Base-by-base conservation (phyloP, 2,888 invertebrate species). In the Philereme transversata region DNA sequence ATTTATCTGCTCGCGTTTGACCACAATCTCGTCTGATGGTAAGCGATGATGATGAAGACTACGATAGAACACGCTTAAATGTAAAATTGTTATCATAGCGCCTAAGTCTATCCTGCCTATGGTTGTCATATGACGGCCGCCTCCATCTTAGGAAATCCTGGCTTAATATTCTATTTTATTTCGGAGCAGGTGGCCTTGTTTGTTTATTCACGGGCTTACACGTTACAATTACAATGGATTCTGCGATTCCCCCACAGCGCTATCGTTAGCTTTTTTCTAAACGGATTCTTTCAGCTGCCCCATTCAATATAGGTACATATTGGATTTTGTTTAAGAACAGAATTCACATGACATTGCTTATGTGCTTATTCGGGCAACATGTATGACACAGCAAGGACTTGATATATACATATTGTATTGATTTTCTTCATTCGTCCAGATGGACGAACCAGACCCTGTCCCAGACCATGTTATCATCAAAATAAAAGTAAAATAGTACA, bases 151-250 rank as follows among this genome's bases (percentile, higher is more conserved):
- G 22, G 22, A 22, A 22, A 22, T 22, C 22, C 22, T 22, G 22
- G 22, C 22, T 22, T 64, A 61, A 59, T 68, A 70, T 76, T 67
- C 67, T 68, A 71, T 71, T 70, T 71, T 68, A 74, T 76, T 71
- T 69, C 63, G 58, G 71, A 78, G 71, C 82, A 82, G 80, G 79
- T 81, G 84, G 76, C 77, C 77, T 72, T 75, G 77, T 82, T 84
- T 85, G 75, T 83, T 82, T 83, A 81, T 81, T 80, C 78, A 80
- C 74, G 70, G 68, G 73, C 71, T 73, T 70, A 75, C 69, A 73
- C 71, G 73, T 70, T 74, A 74, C 76, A 79, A 79, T 70, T 74
- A 74, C 76, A 79, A 79, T 79, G 75, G 77, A 74, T 74, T 73
- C 73, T 70, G 73, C 60, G 65, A 64, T 61, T 61, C 66, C 60